A percentile compares a stretch with the other conserved stretches of the same genome.
phyloP scores from a whole-genome alignment of 2,888 invertebrate species.

The Silvanus unidentatus region DNA sequence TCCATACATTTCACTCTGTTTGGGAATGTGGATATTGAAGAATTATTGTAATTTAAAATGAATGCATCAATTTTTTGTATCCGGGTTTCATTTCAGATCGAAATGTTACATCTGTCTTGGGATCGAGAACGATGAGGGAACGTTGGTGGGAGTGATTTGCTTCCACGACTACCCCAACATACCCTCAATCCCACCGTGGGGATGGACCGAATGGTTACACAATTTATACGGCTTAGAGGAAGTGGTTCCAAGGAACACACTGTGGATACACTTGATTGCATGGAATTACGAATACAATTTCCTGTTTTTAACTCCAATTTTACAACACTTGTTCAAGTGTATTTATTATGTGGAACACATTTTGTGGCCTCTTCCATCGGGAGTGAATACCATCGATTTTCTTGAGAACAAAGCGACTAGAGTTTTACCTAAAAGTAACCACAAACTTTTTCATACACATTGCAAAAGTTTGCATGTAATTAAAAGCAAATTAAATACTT shows the following conservation, averaged over 20 bases:
- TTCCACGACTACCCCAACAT: slow-evolving; percentile 51
- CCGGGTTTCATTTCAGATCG: slow-evolving; percentile 43
- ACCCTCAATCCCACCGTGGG: slow-evolving; percentile 50
- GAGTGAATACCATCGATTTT: slow-evolving; percentile 31
- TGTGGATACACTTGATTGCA: slow-evolving; percentile 57
- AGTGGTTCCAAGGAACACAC: slow-evolving; percentile 50
- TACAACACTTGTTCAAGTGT: slow-evolving; percentile 50
- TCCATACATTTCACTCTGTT: slow-evolving; percentile 26
- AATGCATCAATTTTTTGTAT: background rate
- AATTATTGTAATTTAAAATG: slow-evolving; percentile 31
- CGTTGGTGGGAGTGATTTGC: slow-evolving; percentile 41
- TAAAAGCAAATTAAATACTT: too few relatives aligned
- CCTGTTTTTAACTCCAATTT: slow-evolving; percentile 40
- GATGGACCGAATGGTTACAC: slow-evolving; percentile 57
- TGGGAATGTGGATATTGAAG: slow-evolving; percentile 32
- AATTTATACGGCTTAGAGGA: slow-evolving; percentile 47
- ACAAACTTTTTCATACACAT: slow-evolving; percentile 5
- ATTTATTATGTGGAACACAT: slow-evolving; percentile 49
- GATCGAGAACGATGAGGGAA: slow-evolving; percentile 34
- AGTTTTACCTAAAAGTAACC: slow-evolving; percentile 34
- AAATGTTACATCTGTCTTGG: slow-evolving; percentile 49
- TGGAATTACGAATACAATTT: slow-evolving; percentile 48
- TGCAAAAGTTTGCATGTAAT: too few relatives aligned
- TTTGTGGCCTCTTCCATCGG: slow-evolving; percentile 50
- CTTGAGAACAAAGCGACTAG: slow-evolving; percentile 34